phyloP scores from a whole-genome alignment of 2,113 vertebrate species.

The Nettapus auritus region DNA sequence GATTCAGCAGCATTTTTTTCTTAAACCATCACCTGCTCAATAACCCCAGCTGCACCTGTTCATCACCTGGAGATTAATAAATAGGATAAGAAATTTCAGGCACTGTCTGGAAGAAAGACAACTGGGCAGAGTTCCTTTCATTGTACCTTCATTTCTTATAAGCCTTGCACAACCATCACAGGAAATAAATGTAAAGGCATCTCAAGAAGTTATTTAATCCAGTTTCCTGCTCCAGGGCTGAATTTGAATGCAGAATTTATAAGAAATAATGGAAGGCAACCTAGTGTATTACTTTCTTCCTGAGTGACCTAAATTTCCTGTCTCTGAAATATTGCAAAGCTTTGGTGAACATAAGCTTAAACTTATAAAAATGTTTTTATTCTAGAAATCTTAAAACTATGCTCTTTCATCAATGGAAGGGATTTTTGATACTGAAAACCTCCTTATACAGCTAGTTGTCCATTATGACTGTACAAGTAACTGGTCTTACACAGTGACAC shows the following conservation, averaged over 20 bases:
- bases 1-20: background rate
- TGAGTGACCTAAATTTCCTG: conserved; percentile 31
- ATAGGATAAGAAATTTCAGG: background rate
- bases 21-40: background rate
- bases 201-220: conserved; percentile 51
- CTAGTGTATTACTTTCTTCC: conserved; percentile 39
- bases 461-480: background rate
- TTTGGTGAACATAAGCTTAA: background rate
- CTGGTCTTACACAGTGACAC: background rate
- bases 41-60: background rate
- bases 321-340: background rate
- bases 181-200: conserved; percentile 61
- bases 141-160: conserved; percentile 23
- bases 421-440: background rate
- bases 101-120: background rate
- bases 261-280: conserved; percentile 45
- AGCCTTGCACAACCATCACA: conserved; percentile 36
- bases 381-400: background rate
- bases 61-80: background rate
- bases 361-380: background rate
- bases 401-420: background rate
- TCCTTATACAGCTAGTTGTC: background rate
- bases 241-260: conserved; percentile 36
- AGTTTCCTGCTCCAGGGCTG: conserved; percentile 37
- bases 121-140: background rate